Conservation (phyloP, 2,113 vertebrate species). For the Agelaius phoeniceus region DNA sequence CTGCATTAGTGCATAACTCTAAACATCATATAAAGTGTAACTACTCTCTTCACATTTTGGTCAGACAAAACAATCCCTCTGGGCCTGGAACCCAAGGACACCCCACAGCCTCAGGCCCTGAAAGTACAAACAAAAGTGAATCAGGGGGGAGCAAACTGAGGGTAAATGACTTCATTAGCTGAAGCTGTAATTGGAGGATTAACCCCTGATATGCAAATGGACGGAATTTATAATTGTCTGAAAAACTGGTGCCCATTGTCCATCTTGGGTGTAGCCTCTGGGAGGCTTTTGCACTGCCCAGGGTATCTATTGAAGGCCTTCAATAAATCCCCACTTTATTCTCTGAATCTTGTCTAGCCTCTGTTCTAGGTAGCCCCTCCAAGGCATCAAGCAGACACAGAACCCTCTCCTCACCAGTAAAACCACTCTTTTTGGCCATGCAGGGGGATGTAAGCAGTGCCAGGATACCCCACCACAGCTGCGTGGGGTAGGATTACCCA, state of each 20-base stretch:
- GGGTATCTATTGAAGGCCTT: background rate
- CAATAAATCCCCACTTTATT: background rate
- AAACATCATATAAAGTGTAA: background rate
- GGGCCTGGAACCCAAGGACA: background rate
- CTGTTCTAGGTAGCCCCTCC: background rate
- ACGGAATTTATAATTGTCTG: background rate
- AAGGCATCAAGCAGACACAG: background rate
- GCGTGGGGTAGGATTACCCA: rapidly evolving
- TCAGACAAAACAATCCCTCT: background rate
- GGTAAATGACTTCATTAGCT: background rate
- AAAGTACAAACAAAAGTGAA: background rate
- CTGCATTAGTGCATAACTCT: background rate
- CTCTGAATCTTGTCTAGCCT: no score
- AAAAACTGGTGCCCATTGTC: background rate
- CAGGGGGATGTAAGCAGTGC: rapidly evolving
- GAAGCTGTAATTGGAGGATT: background rate
- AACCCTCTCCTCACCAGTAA: background rate
- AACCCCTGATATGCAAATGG: background rate
- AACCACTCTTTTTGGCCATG: background rate
- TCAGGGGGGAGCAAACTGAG: background rate
- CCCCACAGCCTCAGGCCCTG: background rate
- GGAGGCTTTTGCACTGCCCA: background rate
- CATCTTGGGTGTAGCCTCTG: background rate
- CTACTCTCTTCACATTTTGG: background rate
- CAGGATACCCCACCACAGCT: background rate